Evolutionary conservation across 2,113 vertebrate species (phyloP).

Genomic region (Gymnogyps californianus): DNA sequence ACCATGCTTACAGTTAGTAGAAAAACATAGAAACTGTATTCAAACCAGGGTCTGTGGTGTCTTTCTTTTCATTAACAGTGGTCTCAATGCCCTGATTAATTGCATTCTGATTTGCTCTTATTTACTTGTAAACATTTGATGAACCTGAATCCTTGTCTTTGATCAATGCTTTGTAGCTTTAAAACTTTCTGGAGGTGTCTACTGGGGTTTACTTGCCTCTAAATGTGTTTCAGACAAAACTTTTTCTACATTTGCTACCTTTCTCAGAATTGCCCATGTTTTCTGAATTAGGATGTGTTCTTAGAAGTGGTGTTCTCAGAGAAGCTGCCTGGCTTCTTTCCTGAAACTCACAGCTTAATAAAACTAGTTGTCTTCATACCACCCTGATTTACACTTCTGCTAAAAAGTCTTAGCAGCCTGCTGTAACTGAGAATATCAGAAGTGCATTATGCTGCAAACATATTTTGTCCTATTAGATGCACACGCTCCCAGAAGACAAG

Average conservation of each 20-base stretch:
- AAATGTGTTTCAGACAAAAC: background rate
- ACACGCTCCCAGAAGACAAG: background rate
- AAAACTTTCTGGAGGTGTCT: background rate
- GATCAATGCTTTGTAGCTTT: background rate
- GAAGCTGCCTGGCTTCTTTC: background rate
- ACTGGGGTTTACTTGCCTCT: background rate
- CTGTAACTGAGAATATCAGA: background rate
- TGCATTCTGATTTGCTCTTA: background rate
- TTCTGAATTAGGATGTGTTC: background rate
- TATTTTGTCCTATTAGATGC: background rate
- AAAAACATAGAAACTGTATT: background rate
- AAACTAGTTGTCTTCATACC: background rate
- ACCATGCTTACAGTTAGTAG: background rate
- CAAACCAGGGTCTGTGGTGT: background rate
- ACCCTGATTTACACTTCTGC: background rate
- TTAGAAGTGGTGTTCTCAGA: background rate
- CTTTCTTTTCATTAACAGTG: background rate
- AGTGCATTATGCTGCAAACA: background rate
- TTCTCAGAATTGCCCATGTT: background rate
- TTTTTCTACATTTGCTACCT: background rate
- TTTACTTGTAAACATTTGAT: background rate
- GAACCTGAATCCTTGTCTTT: background rate
- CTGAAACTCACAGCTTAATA: background rate
- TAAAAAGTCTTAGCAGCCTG: background rate
- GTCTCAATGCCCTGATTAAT: background rate